Conservation (phyloP, 2,888 invertebrate species). For the Limnephilus auricula region DNA sequence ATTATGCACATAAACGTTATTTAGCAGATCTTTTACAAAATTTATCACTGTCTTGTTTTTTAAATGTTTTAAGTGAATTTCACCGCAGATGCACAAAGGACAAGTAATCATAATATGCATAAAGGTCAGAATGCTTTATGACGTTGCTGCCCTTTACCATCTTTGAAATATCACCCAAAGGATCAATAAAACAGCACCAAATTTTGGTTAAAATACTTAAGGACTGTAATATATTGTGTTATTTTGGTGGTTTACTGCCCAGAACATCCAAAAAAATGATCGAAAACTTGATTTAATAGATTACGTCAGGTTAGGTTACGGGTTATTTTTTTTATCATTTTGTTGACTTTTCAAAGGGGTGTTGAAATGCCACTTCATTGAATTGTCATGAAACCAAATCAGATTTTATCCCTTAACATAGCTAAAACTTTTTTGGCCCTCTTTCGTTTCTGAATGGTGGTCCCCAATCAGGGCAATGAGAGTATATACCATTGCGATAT, state of each 20-base stretch:
- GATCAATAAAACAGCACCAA: background rate
- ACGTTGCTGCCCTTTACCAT: background rate
- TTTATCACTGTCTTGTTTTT: background rate
- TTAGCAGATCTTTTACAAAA: background rate
- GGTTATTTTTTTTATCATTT: too few species aligned
- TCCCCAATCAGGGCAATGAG: too few species aligned
- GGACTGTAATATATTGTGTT: background rate
- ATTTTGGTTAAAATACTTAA: background rate
- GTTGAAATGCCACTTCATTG: too few species aligned
- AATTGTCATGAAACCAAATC: too few species aligned
- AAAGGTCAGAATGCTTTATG: background rate
- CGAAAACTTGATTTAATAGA: background rate
- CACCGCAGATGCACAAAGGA: slow-evolving; percentile 23
- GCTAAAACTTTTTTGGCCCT: background rate
- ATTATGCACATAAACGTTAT: background rate
- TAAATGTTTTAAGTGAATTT: slow-evolving; percentile 3
- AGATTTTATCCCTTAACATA: background rate
- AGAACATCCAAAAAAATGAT: background rate
- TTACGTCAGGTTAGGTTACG: too few species aligned
- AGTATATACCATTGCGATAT: too few species aligned
- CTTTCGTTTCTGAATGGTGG: background rate
- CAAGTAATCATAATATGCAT: background rate
- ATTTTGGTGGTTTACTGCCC: background rate
- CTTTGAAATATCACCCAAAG: slow-evolving; percentile 2
- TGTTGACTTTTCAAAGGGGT: too few species aligned